Evolutionary conservation across 2,888 invertebrate species (phyloP).

Genomic region (Tachina fera): DNA sequence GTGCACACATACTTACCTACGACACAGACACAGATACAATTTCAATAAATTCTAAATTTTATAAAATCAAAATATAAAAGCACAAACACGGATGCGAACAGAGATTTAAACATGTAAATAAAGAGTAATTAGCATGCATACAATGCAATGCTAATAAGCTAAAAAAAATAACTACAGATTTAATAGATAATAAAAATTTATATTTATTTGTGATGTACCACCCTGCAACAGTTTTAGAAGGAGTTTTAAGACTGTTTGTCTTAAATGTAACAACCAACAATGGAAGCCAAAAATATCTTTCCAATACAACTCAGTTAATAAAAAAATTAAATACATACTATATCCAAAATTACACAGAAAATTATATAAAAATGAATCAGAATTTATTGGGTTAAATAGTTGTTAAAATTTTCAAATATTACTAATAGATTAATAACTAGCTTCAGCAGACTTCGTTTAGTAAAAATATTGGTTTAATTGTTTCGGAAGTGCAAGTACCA

Average conservation of each 20-base stretch:
- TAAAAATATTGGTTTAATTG: too few relatives aligned
- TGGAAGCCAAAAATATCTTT: too few relatives aligned
- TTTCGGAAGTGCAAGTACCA: too few relatives aligned
- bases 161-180: conserved; percentile 36
- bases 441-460: too few relatives aligned
- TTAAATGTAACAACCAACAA: too few relatives aligned
- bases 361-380: too few relatives aligned
- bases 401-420: too few relatives aligned
- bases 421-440: too few relatives aligned
- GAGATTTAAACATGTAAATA: conserved; percentile 25
- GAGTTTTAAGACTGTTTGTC: not conserved
- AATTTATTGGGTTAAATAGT: too few relatives aligned
- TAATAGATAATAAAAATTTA: conserved; percentile 14
- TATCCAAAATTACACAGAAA: too few relatives aligned
- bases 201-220: not conserved
- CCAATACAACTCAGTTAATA: too few relatives aligned
- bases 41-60: conserved; percentile 61
- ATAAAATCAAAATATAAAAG: conserved; percentile 43
- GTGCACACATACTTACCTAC: conserved; percentile 52
- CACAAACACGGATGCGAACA: not conserved
- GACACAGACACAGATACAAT: conserved; percentile 43
- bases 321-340: too few relatives aligned
- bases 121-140: conserved; percentile 46
- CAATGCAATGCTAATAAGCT: conserved; percentile 26
- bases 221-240: not conserved